phyloP scores from a whole-genome alignment of 2,113 vertebrate genomes.

The Pterocles burchelli region DNA sequence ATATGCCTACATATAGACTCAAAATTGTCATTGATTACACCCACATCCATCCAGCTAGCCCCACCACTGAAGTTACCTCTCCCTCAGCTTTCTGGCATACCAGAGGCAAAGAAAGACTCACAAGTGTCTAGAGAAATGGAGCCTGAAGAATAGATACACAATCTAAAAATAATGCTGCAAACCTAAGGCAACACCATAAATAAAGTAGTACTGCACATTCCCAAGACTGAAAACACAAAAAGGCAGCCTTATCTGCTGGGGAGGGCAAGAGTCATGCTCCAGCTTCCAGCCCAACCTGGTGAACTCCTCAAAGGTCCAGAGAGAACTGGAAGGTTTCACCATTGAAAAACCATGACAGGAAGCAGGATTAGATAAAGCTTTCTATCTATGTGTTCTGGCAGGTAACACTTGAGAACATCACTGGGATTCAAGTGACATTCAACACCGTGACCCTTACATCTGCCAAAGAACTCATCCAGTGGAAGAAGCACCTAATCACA shows the following conservation, averaged over 20 bases:
- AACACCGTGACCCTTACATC: not conserved
- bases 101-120: not conserved
- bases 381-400: not conserved
- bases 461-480: not conserved
- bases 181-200: not conserved
- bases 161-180: not conserved
- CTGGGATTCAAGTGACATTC: not conserved
- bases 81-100: not conserved
- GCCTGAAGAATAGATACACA: not conserved
- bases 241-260: not conserved
- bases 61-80: not conserved
- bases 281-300: not conserved
- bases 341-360: not conserved
- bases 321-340: not conserved
- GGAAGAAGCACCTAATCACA: not conserved
- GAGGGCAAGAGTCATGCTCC: not conserved
- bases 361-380: not conserved
- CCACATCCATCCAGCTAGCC: not conserved
- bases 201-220: not conserved
- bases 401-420: not conserved
- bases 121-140: not conserved
- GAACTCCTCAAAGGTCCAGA: not conserved
- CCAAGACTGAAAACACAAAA: not conserved
- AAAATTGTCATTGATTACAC: not conserved
- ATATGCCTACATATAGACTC: not conserved